A percentile compares a stretch with the other conserved stretches of the same genome.
Conservation (phyloP, 2,113 vertebrate genomes). For the Mastomys natalensis region DNA sequence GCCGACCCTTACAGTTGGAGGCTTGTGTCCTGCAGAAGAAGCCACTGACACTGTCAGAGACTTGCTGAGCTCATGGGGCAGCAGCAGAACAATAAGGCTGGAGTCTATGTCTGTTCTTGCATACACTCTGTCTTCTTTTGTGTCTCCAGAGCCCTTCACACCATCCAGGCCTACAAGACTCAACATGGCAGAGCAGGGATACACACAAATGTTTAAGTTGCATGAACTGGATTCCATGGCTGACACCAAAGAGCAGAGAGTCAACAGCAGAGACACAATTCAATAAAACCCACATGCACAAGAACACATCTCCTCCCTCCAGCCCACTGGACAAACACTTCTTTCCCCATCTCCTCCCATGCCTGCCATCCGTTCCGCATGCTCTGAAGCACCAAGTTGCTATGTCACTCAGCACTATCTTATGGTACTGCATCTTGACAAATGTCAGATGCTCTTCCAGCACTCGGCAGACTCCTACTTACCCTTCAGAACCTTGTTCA, state of each 20-base stretch:
- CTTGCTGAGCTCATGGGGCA: background rate
- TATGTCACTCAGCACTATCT: background rate
- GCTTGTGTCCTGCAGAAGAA: background rate
- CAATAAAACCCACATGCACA: background rate
- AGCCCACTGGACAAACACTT: background rate
- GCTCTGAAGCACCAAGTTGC: background rate
- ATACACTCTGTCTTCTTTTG: background rate
- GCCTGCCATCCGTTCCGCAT: background rate
- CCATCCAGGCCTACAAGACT: background rate
- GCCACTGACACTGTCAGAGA: background rate
- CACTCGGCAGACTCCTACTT: background rate
- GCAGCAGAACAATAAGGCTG: background rate
- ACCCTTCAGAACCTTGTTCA: slow-evolving; percentile 16
- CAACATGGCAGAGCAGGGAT: background rate
- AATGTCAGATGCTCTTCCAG: slow-evolving; percentile 28
- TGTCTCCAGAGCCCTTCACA: background rate
- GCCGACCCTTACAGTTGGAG: background rate
- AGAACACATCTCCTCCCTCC: background rate
- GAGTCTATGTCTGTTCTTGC: background rate
- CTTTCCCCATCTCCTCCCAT: background rate
- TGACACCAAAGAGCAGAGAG: background rate
- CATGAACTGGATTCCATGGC: background rate
- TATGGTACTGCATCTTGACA: background rate
- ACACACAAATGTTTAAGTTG: background rate
- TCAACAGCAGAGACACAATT: background rate